Evolutionary conservation across 1,140 invertebrate genomes (phyloP), one percentile per base, ranked within the genome.

Genomic region (Heliothis subflexa): DNA sequence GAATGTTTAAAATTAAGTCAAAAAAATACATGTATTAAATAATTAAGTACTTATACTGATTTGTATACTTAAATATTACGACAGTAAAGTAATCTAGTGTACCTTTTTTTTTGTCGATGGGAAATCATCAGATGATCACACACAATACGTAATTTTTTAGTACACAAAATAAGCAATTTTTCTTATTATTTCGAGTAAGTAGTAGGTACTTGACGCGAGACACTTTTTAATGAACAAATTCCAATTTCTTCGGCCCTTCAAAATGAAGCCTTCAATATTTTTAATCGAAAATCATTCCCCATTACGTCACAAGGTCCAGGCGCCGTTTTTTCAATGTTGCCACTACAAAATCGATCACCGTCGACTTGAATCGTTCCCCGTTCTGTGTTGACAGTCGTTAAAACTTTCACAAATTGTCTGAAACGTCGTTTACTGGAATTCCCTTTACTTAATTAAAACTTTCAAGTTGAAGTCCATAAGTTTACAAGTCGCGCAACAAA

Each of bases 401-500:
- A 83, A 86, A 86, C 82, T 89, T 66, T 83, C 83, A 85, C 74
- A 87, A 88, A 88, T 88, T 84, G 85, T 52, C 78, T 78, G 77
- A 73, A 86, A 87, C 85, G 87, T 80, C 84, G 81, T 84, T 87
- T 81, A 85, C 70, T 73, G 72, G 80, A 84, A 80, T 88, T 82
- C 78, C 82, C 82, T 88, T 83, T 78, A 82, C 84, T 88, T 89
- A 90, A 91, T 91, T 91, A 87, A 89, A 89, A 90, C 85, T 89
- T 91, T 78, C 49, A 13, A 76, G 28, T 76, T 62, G 55, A 52
- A 57, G 55, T 62, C 68, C 68, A 78, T 78, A 72, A 78, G 66
- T 78, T 62, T 62, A 62, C 77, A 78, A 72, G 66, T 78, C 68
- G 54, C 74, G 33, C 33, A 77, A 77, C 74, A 77, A 75, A 78